Conservation (phyloP, 2,888 invertebrate species). For the Lasioglossum pauxillum region DNA sequence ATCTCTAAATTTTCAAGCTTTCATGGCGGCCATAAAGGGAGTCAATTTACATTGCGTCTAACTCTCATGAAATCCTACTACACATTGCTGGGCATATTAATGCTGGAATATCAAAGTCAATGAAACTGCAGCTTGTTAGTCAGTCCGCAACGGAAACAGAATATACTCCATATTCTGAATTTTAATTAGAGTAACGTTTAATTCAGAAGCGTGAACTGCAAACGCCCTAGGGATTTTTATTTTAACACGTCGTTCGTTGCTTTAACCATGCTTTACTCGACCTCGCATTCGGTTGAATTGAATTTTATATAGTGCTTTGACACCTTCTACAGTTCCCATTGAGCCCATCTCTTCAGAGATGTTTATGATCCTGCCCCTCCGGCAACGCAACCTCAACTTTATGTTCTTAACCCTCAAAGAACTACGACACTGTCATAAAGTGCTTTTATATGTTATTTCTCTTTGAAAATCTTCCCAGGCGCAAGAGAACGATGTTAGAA, state of each 20-base stretch:
- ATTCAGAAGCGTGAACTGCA: not conserved
- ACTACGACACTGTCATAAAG: not conserved
- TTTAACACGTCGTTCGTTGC: not conserved
- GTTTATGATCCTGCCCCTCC: constrained; percentile 12
- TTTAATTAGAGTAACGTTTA: not conserved
- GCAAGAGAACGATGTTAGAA: not conserved
- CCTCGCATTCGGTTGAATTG: not conserved
- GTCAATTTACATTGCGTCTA: not conserved
- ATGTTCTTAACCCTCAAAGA: not conserved
- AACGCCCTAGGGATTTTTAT: not conserved
- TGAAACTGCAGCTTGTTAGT: not conserved
- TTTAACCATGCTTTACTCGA: not conserved
- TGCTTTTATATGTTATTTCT: not conserved
- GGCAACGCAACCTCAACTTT: not conserved
- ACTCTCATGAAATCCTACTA: constrained; percentile 12
- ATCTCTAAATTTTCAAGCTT: not conserved
- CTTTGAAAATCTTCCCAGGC: not conserved
- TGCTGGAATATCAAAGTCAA: not conserved
- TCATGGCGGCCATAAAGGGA: not conserved
- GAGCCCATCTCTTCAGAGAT: not conserved
- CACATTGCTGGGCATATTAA: not conserved
- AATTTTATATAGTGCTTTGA: constrained; percentile 6
- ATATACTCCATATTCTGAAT: not conserved
- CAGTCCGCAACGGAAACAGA: too few relatives aligned
- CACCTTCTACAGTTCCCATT: not conserved